phyloP scores from a whole-genome alignment of 2,888 invertebrate species.

The Rhagium mordax region DNA sequence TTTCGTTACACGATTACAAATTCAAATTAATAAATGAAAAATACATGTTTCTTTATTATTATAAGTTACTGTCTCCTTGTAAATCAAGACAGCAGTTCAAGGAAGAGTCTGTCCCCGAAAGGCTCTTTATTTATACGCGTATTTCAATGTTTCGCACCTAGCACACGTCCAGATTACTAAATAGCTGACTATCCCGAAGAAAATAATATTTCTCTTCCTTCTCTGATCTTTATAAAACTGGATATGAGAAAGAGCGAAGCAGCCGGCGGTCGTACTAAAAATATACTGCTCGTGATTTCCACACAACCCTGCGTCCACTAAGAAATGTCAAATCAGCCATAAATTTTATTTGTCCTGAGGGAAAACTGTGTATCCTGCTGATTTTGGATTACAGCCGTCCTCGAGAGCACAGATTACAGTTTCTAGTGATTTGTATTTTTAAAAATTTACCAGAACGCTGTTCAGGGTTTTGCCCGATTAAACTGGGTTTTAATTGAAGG shows the following conservation, averaged over 20 bases:
- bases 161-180: constrained; percentile 51
- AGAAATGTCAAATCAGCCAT: constrained; percentile 73
- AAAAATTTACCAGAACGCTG: constrained; percentile 16
- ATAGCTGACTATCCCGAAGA: constrained; percentile 48
- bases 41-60: not conserved
- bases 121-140: constrained; percentile 56
- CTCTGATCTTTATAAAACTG: not conserved
- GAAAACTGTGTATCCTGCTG: constrained; percentile 52
- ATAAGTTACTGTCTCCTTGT: constrained; percentile 5
- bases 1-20: not conserved
- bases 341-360: constrained; percentile 73
- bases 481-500: no score
- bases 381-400: constrained; percentile 31
- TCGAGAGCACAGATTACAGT: constrained; percentile 33
- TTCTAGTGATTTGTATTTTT: constrained; percentile 31
- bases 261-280: constrained; percentile 17
- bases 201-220: constrained; percentile 48
- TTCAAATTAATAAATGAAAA: not conserved
- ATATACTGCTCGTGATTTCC: constrained; percentile 40
- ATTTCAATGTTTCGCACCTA: constrained; percentile 54
- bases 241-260: not conserved
- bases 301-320: constrained; percentile 61
- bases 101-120: constrained; percentile 50
- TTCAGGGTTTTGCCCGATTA: not conserved
- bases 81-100: constrained; percentile 39